phyloP scores from a whole-genome alignment of 2,113 vertebrate species.

The Crotophaga sulcirostris region DNA sequence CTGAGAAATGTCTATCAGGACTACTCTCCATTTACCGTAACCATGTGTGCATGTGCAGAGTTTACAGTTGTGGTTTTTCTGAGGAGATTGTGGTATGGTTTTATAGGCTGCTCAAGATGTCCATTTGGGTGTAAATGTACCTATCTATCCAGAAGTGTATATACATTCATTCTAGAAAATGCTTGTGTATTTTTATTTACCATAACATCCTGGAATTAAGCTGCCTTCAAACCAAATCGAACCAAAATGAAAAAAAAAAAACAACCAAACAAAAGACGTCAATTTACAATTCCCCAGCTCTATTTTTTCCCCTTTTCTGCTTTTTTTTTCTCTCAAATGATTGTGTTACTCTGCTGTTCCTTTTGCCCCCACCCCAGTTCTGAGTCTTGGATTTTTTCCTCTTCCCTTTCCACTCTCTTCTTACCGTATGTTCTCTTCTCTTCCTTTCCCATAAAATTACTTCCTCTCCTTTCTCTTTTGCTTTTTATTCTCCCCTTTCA shows the following conservation, averaged over 20 bases:
- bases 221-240: not conserved
- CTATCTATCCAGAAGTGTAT: not conserved
- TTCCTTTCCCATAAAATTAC: not conserved
- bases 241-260: too few species aligned
- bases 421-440: not conserved
- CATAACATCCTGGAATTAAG: not conserved
- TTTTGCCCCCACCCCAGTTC: not conserved
- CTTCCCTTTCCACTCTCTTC: not conserved
- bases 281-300: not conserved
- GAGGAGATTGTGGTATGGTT: constrained; percentile 24
- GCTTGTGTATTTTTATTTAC: not conserved
- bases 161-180: not conserved
- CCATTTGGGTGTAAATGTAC: constrained; percentile 8
- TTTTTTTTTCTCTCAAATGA: not conserved
- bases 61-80: constrained; percentile 21
- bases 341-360: not conserved
- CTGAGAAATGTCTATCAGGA: not conserved
- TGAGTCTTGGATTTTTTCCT: not conserved
- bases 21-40: not conserved
- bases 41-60: constrained; percentile 16
- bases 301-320: not conserved
- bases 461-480: not conserved
- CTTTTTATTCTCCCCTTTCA: not conserved
- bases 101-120: constrained; percentile 41
- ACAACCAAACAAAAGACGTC: not conserved